A percentile compares a stretch with the other conserved stretches of the same genome.
phyloP scores from a whole-genome alignment of 2,113 vertebrate species.

The Kryptolebias marmoratus region DNA sequence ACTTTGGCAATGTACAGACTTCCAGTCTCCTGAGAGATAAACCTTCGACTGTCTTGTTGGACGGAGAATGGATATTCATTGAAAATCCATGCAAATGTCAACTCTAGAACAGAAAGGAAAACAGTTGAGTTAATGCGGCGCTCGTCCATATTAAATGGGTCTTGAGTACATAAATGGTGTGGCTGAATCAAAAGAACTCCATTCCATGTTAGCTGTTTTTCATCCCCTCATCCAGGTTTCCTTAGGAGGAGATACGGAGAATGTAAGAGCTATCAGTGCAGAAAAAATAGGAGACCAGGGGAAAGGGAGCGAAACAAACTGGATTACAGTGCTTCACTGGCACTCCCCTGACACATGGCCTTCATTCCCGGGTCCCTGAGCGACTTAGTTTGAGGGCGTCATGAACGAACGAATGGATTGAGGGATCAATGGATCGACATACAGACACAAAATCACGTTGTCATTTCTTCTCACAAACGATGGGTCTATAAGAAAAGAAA shows the following conservation, averaged over 20 bases:
- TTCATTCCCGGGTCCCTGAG: constrained; percentile 48
- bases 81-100: constrained; percentile 93
- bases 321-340: constrained; percentile 72
- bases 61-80: constrained; percentile 91
- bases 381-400: constrained; percentile 38
- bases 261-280: constrained; percentile 59
- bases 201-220: constrained; percentile 33
- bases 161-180: neutral
- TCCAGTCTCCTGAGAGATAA: constrained; percentile 94
- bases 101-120: constrained; percentile 73
- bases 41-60: constrained; percentile 90
- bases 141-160: neutral
- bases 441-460: constrained; percentile 17
- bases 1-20: constrained; percentile 96
- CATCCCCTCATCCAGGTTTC: constrained; percentile 32
- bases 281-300: constrained; percentile 48
- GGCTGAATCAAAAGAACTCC: constrained; percentile 11
- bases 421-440: constrained; percentile 29
- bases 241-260: constrained; percentile 40
- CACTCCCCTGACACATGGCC: constrained; percentile 72
- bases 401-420: constrained; percentile 8
- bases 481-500: constrained; percentile 47
- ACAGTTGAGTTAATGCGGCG: constrained; percentile 2
- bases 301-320: constrained; percentile 78
- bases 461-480: constrained; percentile 32